Evolutionary conservation across 2,888 invertebrate species (phyloP), one percentile per base, ranked within the genome.

Genomic region (Tinea pellionella): DNA sequence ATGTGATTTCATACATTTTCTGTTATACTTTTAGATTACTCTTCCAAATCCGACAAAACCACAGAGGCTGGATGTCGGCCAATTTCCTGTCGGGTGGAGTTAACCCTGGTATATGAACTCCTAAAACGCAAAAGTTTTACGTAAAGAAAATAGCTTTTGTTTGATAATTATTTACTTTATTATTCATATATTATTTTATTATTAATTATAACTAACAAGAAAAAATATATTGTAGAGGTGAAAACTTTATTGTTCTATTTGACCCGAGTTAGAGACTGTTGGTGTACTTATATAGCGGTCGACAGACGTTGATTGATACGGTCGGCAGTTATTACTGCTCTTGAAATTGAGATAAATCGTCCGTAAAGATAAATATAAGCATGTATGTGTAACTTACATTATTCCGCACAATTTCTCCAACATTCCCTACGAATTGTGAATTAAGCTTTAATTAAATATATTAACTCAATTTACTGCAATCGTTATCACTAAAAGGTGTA

Each of bases 401-500:
- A 37, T 37, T 37, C n/a, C 9, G 9, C 37, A 6, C 37, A 37
- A 37, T n/a, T n/a, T 37, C 37, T 37, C 37, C n/a, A 9, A 9
- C 37, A 37, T 37, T 37, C 15, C 2, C 47, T 8, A 12, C 9
- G 41, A 41, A 13, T 41, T 41, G n/a, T 4, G 2, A 41, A 41
- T 41, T 13, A 41, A 2, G 13, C 8, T 41, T 47, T 47, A 47
- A 47, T 15, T 47, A 47, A 15, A 9, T 15, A 47, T 47, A 47
- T 47, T 47, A 47, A 47, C 9, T 2, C 47, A 47, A 47, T 47
- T 47, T 47, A 15, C 12, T 47, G 15, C 13, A 61, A 51, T 53
- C 59, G 59, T 60, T 59, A 62, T 56, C 60, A 60, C 61, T 61
- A 62, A 62, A 61, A 60, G 61, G 30, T 62, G 58, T 53, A 61